These are phyloP conservation scores for Hyles euphorbiae DNA, from an alignment of 1,140 invertebrate species.

Conservation along the genomic window DNA sequence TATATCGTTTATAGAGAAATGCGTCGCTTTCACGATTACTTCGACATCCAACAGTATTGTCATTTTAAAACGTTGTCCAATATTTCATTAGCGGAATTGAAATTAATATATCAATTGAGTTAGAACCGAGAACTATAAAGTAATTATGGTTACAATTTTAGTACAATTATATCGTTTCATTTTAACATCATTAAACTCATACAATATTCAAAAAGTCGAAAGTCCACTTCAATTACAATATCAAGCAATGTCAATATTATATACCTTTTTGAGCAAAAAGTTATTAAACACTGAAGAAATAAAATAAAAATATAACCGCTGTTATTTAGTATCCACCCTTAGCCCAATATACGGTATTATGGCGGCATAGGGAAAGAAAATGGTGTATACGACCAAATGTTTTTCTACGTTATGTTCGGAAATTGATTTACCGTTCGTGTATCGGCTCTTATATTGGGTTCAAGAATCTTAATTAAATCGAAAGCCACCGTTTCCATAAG, in stretches of 20 bases:
- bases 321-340: constrained; percentile 3
- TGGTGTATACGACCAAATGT: constrained; percentile 37
- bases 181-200: no score
- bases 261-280: no score
- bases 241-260: no score
- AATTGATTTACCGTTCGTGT: constrained; percentile 37
- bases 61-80: no score
- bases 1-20: no score
- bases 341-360: constrained; percentile 16
- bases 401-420: constrained; percentile 35
- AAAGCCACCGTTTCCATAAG: neutral
- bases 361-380: constrained; percentile 35
- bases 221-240: no score
- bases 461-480: neutral
- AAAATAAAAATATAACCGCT: neutral
- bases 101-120: no score
- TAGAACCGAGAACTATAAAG: neutral
- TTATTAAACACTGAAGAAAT: no score
- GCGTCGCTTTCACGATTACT: no score
- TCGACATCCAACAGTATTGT: no score
- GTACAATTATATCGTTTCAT: neutral
- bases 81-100: no score
- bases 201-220: no score
- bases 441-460: constrained; percentile 16
- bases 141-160: neutral